A percentile compares a stretch with the other conserved stretches of the same genome.
These are phyloP conservation scores for Virgularia gustaviana DNA, from an alignment of 92 coral and sea anemone species.

Conservation along the genomic window DNA sequence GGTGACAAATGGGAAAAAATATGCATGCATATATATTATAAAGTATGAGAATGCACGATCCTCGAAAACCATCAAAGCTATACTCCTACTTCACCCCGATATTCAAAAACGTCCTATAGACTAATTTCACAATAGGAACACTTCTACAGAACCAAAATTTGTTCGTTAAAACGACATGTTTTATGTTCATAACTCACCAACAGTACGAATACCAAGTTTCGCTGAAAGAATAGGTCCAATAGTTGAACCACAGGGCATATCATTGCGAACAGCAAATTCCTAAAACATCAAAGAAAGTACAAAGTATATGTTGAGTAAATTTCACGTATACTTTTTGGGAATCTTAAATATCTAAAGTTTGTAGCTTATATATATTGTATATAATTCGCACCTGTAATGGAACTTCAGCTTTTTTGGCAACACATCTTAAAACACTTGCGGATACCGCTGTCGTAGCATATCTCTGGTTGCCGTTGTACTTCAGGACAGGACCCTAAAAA, in stretches of 20 bases:
- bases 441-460: slow-evolving; percentile 97
- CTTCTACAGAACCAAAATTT: too few species aligned
- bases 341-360: too few species aligned
- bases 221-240: slow-evolving; percentile 96
- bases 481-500: slow-evolving; percentile 80
- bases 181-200: slow-evolving; percentile 77
- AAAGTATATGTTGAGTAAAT: background rate
- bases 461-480: slow-evolving; percentile 75
- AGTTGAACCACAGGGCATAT: slow-evolving; percentile 86
- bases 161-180: too few species aligned
- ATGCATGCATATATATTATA: too few species aligned
- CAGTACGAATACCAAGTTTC: slow-evolving; percentile 85
- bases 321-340: background rate
- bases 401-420: slow-evolving; percentile 64
- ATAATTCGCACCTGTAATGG: slow-evolving; percentile 88
- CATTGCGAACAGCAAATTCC: slow-evolving; percentile 95
- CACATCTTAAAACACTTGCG: slow-evolving; percentile 75
- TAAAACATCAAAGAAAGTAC: slow-evolving; percentile 24
- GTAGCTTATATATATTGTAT: too few species aligned
- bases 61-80: too few species aligned
- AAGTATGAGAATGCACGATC: too few species aligned
- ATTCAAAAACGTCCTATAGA: too few species aligned
- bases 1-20: too few species aligned
- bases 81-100: too few species aligned
- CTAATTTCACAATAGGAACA: too few species aligned